Base-by-base conservation (phyloP, 1,140 invertebrate species). In the Philaenus spumarius region DNA sequence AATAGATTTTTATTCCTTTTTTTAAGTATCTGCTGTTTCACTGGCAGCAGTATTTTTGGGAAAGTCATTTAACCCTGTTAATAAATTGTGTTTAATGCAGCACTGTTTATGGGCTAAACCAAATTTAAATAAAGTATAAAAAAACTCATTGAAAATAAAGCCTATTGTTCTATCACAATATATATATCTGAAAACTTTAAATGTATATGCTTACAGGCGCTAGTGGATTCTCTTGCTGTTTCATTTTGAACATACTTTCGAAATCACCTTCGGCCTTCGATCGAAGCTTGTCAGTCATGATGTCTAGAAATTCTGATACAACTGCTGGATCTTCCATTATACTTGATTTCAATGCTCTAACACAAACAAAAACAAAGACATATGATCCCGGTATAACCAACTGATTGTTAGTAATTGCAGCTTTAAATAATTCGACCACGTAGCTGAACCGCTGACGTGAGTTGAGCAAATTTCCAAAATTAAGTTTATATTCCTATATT, bases 291-390 rank as follows among this genome's bases (percentile, higher is more conserved):
- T 84, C 73, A 7, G 84, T 86, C n/a, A 96, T 70, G 39, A 80
- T 79, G 64, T 91, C 79, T 7, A 97, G 76, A 75, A 97, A 97
- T 52, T 87, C 76, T 34, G 75, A 75, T 0, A 95, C 90, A 60
- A 87, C 82, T 56, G 83, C 77, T 12, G 94, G 87, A 23, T 76
- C 83, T 66, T 93, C 87, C 55, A 91, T 87, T 30, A 92, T 86
- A 66, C 92, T 95, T 17, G 88, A 89, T 67, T 86, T 88, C 2
- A 96, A 77, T 9, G 93, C 92, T 71, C 90, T 86, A 65, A 26
- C 72, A 64, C 52, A 42, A 57, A 34, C 52, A n/a, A n/a, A n/a
- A n/a, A n/a, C n/a, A n/a, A n/a, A n/a, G n/a, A n/a, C n/a, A n/a
- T n/a, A n/a, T n/a, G n/a, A n/a, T n/a, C n/a, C n/a, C n/a, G n/a